Base-by-base conservation (phyloP, 2,888 invertebrate genomes). In the Latheticus oryzae region DNA sequence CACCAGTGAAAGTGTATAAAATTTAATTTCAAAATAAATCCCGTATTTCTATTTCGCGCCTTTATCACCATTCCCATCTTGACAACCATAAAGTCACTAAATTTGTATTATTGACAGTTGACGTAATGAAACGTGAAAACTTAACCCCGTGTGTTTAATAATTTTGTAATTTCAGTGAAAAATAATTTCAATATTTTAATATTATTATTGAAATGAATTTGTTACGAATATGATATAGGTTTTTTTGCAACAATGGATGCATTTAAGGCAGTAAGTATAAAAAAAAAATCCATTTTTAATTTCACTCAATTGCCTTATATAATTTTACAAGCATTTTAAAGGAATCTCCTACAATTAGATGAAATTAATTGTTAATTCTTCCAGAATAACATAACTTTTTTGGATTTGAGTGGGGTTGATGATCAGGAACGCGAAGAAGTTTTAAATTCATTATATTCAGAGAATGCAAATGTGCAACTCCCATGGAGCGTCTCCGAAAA, bases 391-490 rank as follows among this genome's bases (percentile, higher is more conserved):
- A 70, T 76, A 81, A 85, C 88, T 81, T 90, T 89, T 82, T 83
- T 90, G 80, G 88, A 89, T 83, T 83, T 88, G 73, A 85, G 84
- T 77, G 87, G 85, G 80, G 84, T 88, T 76, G 87, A 86, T 79
- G 87, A 86, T 78, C 83, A 83, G 72, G 89, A 89, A 76, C 81
- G 84, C 70, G 82, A 81, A 76, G 83, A 83, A 74, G 82, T 88
- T 68, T 81, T 85, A 75, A 81, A 83, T 65, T 85, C 86, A 62
- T 80, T 88, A 66, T 71, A 71, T 38, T 82, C 82, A 72, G 78
- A 72, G 67, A 69, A 75, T 68, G 23, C 77, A 70, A 77, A 75
- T 70, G 73, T 77, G 19, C 68, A 77, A 58, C 69, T 79, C 26
- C 79, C 79, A 19, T 79, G 79, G 80, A 65, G 68, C 37, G 68